phyloP scores from a whole-genome alignment of 2,888 invertebrate genomes.

The Caenorhabditis zanzibari region DNA sequence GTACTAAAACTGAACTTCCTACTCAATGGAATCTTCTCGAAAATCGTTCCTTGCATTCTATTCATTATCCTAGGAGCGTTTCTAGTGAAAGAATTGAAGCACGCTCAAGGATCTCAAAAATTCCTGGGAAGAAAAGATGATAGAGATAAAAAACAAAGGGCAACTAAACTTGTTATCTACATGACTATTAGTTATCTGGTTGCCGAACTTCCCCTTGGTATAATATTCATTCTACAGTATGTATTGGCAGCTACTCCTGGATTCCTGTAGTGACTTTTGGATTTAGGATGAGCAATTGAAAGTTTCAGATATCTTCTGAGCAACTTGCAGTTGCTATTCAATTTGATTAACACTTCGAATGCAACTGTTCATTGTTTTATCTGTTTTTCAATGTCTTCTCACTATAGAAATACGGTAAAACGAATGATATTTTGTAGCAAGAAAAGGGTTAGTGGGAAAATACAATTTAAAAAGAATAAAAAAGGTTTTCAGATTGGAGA shows the following conservation, averaged over 20 bases:
- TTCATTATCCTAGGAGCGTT: not conserved
- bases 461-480: too few species aligned
- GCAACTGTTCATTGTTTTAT: slow-evolving; percentile 19
- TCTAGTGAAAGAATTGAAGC: not conserved
- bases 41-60: not conserved
- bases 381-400: not conserved
- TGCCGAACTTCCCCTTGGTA: not conserved
- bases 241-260: not conserved
- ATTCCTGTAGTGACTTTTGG: not conserved
- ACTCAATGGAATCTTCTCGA: not conserved
- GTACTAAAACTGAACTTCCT: not conserved
- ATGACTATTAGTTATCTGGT: slow-evolving; percentile 13
- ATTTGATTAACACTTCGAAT: slow-evolving; percentile 1
- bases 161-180: slow-evolving; percentile 6
- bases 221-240: not conserved
- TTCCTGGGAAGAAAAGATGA: too few species aligned
- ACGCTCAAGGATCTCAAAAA: not conserved
- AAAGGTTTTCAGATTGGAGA: not conserved
- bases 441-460: not conserved
- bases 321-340: not conserved
- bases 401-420: slow-evolving; percentile 5
- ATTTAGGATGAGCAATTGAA: too few species aligned
- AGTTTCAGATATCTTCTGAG: not conserved
- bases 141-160: not conserved
- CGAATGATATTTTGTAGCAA: not conserved